Percentiles rank a stretch among this genome's conserved stretches.
Conservation (phyloP, 2,888 invertebrate genomes). For the Orchesella flavescens region DNA sequence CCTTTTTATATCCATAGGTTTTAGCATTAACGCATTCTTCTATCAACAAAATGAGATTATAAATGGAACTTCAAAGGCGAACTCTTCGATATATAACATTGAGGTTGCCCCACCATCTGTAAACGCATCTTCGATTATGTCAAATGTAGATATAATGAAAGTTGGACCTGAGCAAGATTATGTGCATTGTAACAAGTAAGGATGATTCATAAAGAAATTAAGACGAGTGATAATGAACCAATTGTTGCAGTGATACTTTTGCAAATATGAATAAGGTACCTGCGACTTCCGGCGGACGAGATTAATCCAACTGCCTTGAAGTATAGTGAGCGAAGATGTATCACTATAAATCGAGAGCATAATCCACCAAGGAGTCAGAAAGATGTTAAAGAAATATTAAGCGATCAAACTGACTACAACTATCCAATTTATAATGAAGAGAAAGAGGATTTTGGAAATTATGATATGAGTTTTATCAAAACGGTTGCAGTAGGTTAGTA, state of each 20-base stretch:
- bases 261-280: slow-evolving; percentile 12
- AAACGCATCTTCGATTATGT: slow-evolving; percentile 74
- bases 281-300: slow-evolving; percentile 23
- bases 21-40: slow-evolving; percentile 83
- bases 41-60: slow-evolving; percentile 77
- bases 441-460: slow-evolving; percentile 75
- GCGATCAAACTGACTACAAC: slow-evolving; percentile 81
- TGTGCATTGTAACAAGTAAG: slow-evolving; percentile 85
- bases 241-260: background rate
- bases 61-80: slow-evolving; percentile 76
- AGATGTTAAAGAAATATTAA: slow-evolving; percentile 82
- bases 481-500: slow-evolving; percentile 85
- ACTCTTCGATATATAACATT: slow-evolving; percentile 79
- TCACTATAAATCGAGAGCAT: background rate
- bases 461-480: slow-evolving; percentile 76
- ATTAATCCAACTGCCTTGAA: slow-evolving; percentile 15
- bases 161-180: slow-evolving; percentile 80
- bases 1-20: slow-evolving; percentile 73
- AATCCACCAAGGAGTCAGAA: slow-evolving; percentile 73
- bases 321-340: slow-evolving; percentile 23
- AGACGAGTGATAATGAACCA: background rate
- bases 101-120: slow-evolving; percentile 73
- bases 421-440: slow-evolving; percentile 79
- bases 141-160: slow-evolving; percentile 79
- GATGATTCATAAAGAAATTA: too few relatives aligned